Percentiles rank a stretch among this genome's conserved stretches.
Evolutionary conservation across 2,888 invertebrate species (phyloP).

Genomic region (Amphipyra berbera): DNA sequence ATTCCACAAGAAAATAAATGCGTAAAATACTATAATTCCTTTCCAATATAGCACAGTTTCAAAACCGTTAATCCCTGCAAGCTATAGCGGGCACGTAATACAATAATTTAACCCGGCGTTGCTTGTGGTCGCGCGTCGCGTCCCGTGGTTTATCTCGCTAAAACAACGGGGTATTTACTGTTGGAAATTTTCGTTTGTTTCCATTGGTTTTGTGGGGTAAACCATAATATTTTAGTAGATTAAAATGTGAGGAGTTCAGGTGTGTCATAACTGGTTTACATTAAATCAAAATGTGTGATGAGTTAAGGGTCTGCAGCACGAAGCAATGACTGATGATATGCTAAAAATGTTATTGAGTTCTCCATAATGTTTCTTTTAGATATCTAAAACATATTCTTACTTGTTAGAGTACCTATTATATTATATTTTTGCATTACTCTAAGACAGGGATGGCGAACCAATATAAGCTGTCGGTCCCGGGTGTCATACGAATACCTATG

Average conservation of each 20-base stretch:
- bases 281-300: too few relatives aligned
- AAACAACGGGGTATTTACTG: conserved; percentile 58
- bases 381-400: too few relatives aligned
- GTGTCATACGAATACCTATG: too few relatives aligned
- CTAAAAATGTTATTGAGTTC: too few relatives aligned
- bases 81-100: conserved; percentile 50
- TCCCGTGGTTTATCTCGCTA: conserved; percentile 48
- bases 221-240: not conserved
- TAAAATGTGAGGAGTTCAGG: not conserved
- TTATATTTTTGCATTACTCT: too few relatives aligned
- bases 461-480: too few relatives aligned
- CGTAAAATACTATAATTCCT: conserved; percentile 10
- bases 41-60: conserved; percentile 35
- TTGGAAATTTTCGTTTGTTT: conserved; percentile 38
- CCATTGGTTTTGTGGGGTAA: conserved; percentile 13
- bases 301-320: too few relatives aligned
- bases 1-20: too few relatives aligned
- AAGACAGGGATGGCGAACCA: too few relatives aligned
- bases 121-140: conserved; percentile 56
- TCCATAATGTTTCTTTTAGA: too few relatives aligned
- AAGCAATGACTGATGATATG: too few relatives aligned
- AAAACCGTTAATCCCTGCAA: conserved; percentile 55
- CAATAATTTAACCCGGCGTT: conserved; percentile 36
- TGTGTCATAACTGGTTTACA: not conserved
- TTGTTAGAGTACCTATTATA: too few relatives aligned